Evolutionary conservation across 92 coral and sea anemone genomes (phyloP), one percentile per base, ranked within the genome.

Genomic region (Anthopleura xanthogrammica): DNA sequence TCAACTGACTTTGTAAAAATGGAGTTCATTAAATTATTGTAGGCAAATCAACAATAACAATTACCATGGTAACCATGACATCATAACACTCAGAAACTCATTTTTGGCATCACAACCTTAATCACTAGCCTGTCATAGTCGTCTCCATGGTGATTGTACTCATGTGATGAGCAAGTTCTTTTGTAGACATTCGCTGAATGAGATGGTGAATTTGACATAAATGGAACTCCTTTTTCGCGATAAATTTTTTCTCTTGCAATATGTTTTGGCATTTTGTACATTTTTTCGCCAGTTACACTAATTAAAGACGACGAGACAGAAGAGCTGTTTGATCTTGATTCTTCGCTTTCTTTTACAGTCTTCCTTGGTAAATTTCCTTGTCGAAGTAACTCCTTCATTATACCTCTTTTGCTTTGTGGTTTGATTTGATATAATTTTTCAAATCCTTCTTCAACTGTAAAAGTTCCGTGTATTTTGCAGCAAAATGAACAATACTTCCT

Each of bases 401-500:
- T 68, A 6, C 3, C 13, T 24, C 43, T 29, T 36, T 36, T 36
- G 14, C 42, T 68, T 16, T 12, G 16, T 68, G 29, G 41, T 36
- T 68, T 68, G 40, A 4, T 20, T 36, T 12, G 74, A 29, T 24
- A 81, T 12, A 81, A 70, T 50, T 75, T 65, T 52, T 81, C 84
- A 16, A 81, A 4, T 29, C 88, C 88, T 79, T 85, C 83, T 22
- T 79, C 68, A 11, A 36, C 48, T 41, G 40, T 66, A 17, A 85
- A 56, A 16, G 36, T 68, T 39, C 41, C 78, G 42, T 85, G 88
- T 39, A 72, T 66, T 29, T 52, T 79, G 60, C 88, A 58, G 52
- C 88, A 85, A 46, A 85, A 85, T 16, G 88, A 79, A 77, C 88
- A 85, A 40, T 75, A 85, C 60, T 79, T 85, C 22, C 79, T 68